Conservation (phyloP, 2,113 vertebrate species). For the Onychostruthus taczanowskii region DNA sequence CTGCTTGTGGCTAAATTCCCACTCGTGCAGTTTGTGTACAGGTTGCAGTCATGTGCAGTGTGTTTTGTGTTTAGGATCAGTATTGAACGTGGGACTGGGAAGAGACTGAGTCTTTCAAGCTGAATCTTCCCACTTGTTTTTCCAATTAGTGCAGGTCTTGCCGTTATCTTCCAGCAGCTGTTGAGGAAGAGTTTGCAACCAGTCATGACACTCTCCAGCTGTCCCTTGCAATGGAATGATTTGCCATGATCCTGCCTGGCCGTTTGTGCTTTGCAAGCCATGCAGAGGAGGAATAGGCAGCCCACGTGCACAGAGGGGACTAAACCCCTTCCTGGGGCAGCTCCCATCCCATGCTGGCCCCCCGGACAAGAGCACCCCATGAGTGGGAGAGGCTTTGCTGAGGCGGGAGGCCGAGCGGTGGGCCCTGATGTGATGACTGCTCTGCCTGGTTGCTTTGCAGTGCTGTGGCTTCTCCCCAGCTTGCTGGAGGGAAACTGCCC, state of each 20-base stretch:
- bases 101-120: not conserved
- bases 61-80: not conserved
- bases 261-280: not conserved
- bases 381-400: not conserved
- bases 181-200: not conserved
- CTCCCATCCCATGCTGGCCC: fast-evolving
- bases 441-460: not conserved
- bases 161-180: not conserved
- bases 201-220: not conserved
- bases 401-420: not conserved
- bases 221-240: not conserved
- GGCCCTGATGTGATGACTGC: fast-evolving
- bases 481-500: not conserved
- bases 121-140: not conserved
- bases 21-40: not conserved
- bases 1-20: not conserved
- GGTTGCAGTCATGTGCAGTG: not conserved
- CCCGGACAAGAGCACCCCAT: not conserved
- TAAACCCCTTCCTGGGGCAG: not conserved
- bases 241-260: not conserved
- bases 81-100: not conserved
- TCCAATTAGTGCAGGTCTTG: not conserved
- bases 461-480: not conserved
- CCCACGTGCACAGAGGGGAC: not conserved
- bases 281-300: not conserved